These are phyloP conservation scores for Torymus texanus DNA, from an alignment of 2,888 invertebrate genomes.

Conservation along the genomic window DNA sequence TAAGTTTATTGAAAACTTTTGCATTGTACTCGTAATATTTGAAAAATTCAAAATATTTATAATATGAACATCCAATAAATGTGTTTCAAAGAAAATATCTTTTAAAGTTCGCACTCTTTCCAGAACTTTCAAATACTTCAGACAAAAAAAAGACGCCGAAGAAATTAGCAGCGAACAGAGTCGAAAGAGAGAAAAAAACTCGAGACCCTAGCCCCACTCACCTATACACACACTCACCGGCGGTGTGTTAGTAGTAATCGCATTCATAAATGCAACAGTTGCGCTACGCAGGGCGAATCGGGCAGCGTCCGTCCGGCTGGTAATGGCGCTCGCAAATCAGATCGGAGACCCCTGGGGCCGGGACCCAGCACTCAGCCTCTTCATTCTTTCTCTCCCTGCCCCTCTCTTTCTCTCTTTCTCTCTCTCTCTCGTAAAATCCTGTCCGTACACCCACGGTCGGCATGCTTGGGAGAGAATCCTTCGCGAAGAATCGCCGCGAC, in stretches of 20 bases:
- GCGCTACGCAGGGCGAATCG: neutral
- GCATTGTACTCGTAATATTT: too few relatives aligned
- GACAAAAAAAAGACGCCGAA: too few relatives aligned
- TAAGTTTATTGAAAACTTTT: too few relatives aligned
- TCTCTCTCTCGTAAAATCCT: conserved; percentile 10
- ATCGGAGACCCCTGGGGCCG: conserved; percentile 3
- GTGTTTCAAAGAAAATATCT: too few relatives aligned
- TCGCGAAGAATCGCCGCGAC: neutral
- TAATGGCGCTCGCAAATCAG: conserved; percentile 53
- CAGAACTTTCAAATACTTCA: too few relatives aligned
- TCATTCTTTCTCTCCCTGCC: neutral
- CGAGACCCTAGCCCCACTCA: too few relatives aligned
- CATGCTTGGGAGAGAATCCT: neutral
- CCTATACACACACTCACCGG: neutral
- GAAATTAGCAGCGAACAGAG: too few relatives aligned
- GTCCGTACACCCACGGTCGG: conserved; percentile 7
- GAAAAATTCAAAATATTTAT: too few relatives aligned
- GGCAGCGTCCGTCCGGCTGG: neutral
- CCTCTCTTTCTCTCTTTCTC: neutral
- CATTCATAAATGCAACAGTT: conserved; percentile 46
- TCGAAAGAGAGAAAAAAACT: too few relatives aligned
- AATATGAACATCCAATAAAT: too few relatives aligned
- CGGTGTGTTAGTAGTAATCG: conserved; percentile 39
- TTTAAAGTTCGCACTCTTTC: too few relatives aligned
- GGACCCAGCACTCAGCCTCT: neutral